Base-by-base conservation (phyloP, 2,888 invertebrate species). In the Lumbricus terrestris region DNA sequence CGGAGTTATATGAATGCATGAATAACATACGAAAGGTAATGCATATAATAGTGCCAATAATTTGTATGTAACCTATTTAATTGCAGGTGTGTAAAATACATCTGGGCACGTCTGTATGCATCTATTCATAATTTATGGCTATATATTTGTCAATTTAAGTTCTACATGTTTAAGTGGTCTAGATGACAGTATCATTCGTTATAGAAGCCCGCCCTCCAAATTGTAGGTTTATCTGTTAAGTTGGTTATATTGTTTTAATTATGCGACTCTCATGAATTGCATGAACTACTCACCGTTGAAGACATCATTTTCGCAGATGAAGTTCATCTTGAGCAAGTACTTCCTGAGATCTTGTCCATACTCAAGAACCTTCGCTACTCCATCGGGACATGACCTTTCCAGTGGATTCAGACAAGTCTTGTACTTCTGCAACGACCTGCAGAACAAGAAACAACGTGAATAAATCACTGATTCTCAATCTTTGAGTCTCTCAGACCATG, bases 311-410 rank as follows among this genome's bases (percentile, higher is more conserved):
- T 38, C 16, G 40, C 90, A 90, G 90, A 90, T 90, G 90, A 82
- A 90, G 90, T 90, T 47, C 90, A 90, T 90, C 37, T 90, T 90
- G 37, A 90, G 37, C 34, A 82, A 83, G n/a, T 90, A 90, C n/a
- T 42, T 82, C 23, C 90, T n/a, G 23, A 90, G 34, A 11, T 90
- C 83, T 20, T 34, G n/a, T 83, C 82, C 82, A n/a, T 90, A 83
- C n/a, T 90, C 90, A 16, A 90, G n/a, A 83, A 90, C 90, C 42
- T 34, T 82, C n/a, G 33, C n/a, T 20, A 90, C n/a, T 42, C 90
- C 90, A 3, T 90, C 90, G 18, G 90, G 38, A 38, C 90, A 90
- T 5, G 90, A 33, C 1, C n/a, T 11, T 40, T 35, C 37, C 90
- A 90, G 33, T 29, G 90, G 90, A 16, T 38, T 29, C 37, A 90